Conservation (phyloP, 1,140 invertebrate species). For the Gerris buenoi region DNA sequence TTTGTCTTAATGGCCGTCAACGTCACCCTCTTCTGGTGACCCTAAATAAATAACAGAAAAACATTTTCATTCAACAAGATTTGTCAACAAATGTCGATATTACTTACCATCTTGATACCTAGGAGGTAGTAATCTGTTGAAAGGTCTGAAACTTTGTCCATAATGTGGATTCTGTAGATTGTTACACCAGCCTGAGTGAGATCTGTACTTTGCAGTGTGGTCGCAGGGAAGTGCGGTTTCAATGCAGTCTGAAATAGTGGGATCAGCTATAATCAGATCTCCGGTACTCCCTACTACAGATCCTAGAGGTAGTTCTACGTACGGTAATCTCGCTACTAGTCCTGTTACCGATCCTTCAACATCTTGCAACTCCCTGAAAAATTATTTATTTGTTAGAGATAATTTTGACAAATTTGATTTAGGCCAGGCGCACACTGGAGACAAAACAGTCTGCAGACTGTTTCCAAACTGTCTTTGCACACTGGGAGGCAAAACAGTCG, state of each 20-base stretch:
- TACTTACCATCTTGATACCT: conserved; percentile 68
- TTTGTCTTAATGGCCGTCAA: too few species aligned
- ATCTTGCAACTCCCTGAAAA: conserved; percentile 29
- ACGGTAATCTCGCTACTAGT: conserved; percentile 31
- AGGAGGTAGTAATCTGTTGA: conserved; percentile 67
- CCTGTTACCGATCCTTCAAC: conserved; percentile 28
- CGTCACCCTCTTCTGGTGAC: too few species aligned
- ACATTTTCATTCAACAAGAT: too few species aligned
- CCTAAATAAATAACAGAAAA: too few species aligned
- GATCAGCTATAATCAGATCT: conserved; percentile 21
- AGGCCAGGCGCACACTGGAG: too few species aligned
- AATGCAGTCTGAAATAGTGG: conserved; percentile 23
- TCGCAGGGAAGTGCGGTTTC: conserved; percentile 46
- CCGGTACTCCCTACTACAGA: conserved; percentile 27
- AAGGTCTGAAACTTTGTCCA: conserved; percentile 71
- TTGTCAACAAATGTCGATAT: too few species aligned
- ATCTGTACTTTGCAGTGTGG: conserved; percentile 60
- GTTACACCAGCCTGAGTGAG: conserved; percentile 77
- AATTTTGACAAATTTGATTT: too few species aligned
- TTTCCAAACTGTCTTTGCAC: too few species aligned
- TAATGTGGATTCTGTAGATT: conserved; percentile 72
- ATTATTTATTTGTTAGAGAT: too few species aligned
- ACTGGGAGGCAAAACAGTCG: too few species aligned
- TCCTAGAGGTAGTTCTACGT: conserved; percentile 24
- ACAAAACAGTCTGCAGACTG: too few species aligned